phyloP scores from a whole-genome alignment of 2,113 vertebrate species.

The Pipra filicauda region DNA sequence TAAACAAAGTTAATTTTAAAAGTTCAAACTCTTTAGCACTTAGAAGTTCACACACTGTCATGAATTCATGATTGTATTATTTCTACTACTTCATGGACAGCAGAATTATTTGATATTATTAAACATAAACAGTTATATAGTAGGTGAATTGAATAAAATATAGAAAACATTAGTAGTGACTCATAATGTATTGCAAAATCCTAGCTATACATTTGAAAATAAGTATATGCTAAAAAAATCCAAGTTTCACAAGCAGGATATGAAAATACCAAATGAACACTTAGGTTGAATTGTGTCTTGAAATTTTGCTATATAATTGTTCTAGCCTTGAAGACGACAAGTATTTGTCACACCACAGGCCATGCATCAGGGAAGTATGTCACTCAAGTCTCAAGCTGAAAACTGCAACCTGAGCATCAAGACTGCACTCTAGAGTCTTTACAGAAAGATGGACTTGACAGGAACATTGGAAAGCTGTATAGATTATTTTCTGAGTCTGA shows the following conservation, averaged over 20 bases:
- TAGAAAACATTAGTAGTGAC: not conserved
- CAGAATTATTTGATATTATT: not conserved
- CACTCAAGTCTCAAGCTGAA: not conserved
- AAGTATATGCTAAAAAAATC: not conserved
- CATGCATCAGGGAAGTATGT: fast-evolving
- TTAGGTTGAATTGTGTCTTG: not conserved
- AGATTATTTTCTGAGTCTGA: not conserved
- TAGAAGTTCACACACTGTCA: not conserved
- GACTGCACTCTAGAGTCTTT: not conserved
- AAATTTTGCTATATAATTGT: not conserved
- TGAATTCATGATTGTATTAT: not conserved
- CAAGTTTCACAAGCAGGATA: not conserved
- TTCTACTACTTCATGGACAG: not conserved
- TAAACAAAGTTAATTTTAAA: not conserved
- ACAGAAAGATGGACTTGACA: not conserved
- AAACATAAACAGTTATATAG: not conserved
- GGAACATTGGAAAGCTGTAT: not conserved
- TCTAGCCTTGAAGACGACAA: not conserved
- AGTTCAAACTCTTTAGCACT: not conserved
- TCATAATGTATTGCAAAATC: not conserved
- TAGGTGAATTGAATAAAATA: not conserved
- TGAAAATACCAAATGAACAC: not conserved
- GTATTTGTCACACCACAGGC: not conserved
- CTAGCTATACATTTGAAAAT: not conserved
- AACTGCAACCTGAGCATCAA: not conserved